Evolutionary conservation across 2,888 invertebrate species (phyloP), one percentile per base, ranked within the genome.

Genomic region (Drosophila flavopinicola): DNA sequence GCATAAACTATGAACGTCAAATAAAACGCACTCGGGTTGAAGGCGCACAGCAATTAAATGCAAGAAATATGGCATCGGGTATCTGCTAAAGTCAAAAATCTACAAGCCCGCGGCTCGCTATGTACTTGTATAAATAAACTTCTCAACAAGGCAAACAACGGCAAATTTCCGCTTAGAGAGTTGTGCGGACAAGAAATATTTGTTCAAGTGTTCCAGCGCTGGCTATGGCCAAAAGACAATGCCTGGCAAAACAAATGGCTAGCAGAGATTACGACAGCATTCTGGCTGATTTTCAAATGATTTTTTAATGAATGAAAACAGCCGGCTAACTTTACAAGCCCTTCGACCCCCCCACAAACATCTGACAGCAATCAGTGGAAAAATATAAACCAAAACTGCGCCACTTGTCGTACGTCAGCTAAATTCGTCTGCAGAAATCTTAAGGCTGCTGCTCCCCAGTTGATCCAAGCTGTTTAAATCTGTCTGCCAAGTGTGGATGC

Each of bases 251-350:
- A 69, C 57, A 84, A 79, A 73, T 70, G 75, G 64, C 66, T 66
- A 66, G 73, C 66, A 66, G 64, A 76, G 76, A 78, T 71, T 76
- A 78, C 66, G 73, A 63, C 78, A 85, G 87, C 83, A 78, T 82
- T 80, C 80, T 67, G 68, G 68, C 65, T 85, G 85, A 87, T 87
- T 87, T 82, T 53, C 78, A 74, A 87, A 87, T 83, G 76, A 87
- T 82, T 78, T 78, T 83, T 87, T 87, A 83, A 83, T 87, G 85
- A 75, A 71, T 63, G 56, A 71, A 70, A 74, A 63, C 44, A 74
- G 56, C 56, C 56, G 48, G 42, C 32, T 39, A 66, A 54, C 41
- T 56, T 73, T 51, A 35, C n/a, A n/a, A n/a, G n/a, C n/a, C n/a
- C n/a, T n/a, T n/a, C n/a, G n/a, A n/a, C n/a, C n/a, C n/a, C n/a